phyloP scores from a whole-genome alignment of 2,888 invertebrate genomes.

The Xanthorhoe spadicearia region DNA sequence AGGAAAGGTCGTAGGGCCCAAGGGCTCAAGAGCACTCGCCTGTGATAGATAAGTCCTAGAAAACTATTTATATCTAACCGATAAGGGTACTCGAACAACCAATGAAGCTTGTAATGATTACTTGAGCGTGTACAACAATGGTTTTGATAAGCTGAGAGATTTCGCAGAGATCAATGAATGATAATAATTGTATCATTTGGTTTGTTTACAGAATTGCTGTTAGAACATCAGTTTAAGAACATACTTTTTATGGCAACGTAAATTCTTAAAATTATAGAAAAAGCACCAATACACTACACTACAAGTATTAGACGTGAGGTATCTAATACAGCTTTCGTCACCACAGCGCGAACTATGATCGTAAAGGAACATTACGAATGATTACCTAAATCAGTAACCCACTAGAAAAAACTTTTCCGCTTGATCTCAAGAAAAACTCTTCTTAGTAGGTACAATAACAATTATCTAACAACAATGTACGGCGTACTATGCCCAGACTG shows the following conservation, averaged over 20 bases:
- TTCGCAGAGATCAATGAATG: conserved; percentile 17
- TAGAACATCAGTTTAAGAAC: not conserved
- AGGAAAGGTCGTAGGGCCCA: conserved; percentile 19
- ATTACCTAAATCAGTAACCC: not conserved
- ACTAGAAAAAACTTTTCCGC: not conserved
- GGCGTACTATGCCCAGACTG: conserved; percentile 13
- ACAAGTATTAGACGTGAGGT: too few species aligned
- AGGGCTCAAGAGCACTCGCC: conserved; percentile 29
- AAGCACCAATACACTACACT: not conserved
- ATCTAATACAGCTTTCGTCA: not conserved
- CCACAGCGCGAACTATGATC: not conserved
- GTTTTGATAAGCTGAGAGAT: conserved; percentile 12
- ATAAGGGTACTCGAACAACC: conserved; percentile 25
- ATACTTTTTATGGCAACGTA: not conserved
- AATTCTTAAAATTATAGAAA: not conserved
- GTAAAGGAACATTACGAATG: not conserved
- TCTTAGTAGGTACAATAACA: not conserved
- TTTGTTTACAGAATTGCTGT: not conserved
- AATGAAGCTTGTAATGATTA: conserved; percentile 18
- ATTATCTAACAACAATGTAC: conserved; percentile 16
- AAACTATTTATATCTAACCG: conserved; percentile 25
- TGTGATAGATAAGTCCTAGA: conserved; percentile 24
- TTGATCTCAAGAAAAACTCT: not conserved
- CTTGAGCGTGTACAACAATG: not conserved
- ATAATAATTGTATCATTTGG: conserved; percentile 8